These are phyloP conservation scores for Pachydiplax longipennis DNA, from an alignment of 2,888 invertebrate species.

Conservation along the genomic window DNA sequence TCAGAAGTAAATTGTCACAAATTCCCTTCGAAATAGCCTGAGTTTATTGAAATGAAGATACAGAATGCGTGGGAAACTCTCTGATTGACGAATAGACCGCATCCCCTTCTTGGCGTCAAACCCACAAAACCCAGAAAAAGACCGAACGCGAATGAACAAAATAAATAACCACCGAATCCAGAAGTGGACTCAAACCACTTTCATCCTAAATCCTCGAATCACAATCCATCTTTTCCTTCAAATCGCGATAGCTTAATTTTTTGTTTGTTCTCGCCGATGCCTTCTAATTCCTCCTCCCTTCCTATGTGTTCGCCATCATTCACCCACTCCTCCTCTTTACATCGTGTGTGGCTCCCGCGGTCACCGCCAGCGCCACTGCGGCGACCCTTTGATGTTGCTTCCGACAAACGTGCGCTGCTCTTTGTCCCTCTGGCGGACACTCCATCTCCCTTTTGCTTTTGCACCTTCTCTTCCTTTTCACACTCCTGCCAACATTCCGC, in stretches of 20 bases:
- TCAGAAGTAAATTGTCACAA: too few species aligned
- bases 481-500: neutral
- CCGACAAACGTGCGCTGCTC: neutral
- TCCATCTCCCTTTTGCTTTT: neutral
- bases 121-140: neutral
- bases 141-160: neutral
- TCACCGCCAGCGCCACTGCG: neutral
- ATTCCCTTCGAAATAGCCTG: too few species aligned
- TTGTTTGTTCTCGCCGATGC: neutral
- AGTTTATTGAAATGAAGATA: neutral
- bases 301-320: too few species aligned
- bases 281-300: neutral
- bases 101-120: neutral
- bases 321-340: neutral
- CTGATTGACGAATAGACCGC: neutral
- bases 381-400: conserved; percentile 7
- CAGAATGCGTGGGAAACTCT: neutral
- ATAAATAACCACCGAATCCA: neutral
- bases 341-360: conserved; percentile 33
- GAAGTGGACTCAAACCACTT: neutral
- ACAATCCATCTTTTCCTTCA: neutral
- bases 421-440: neutral
- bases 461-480: neutral
- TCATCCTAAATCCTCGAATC: neutral
- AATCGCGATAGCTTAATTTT: neutral